Percentiles rank a stretch among this genome's conserved stretches.
phyloP scores from a whole-genome alignment of 2,888 invertebrate species.

The Elmis aenea region DNA sequence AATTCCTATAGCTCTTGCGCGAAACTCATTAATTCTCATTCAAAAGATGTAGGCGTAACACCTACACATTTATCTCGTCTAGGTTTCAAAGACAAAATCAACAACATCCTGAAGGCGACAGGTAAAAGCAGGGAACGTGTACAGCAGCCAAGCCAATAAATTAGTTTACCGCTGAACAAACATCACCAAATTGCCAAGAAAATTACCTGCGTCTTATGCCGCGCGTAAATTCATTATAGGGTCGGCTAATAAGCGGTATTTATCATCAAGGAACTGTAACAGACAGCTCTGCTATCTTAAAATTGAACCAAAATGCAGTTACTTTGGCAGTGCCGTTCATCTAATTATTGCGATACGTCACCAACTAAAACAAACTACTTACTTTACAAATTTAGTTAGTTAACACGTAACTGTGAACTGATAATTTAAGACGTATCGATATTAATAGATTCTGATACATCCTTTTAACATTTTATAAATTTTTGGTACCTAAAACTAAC shows the following conservation, averaged over 20 bases:
- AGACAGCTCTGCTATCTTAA: slow-evolving; percentile 7
- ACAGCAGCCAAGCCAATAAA: slow-evolving; percentile 34
- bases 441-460: too few relatives aligned
- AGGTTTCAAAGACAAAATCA: slow-evolving; percentile 16
- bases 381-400: too few relatives aligned
- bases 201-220: slow-evolving; percentile 41
- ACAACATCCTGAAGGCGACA: slow-evolving; percentile 27
- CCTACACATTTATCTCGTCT: slow-evolving; percentile 25
- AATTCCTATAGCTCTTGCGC: too few relatives aligned
- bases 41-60: slow-evolving; percentile 27
- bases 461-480: too few relatives aligned
- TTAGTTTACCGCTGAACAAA: slow-evolving; percentile 40
- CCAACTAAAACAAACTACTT: too few relatives aligned
- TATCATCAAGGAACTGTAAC: slow-evolving; percentile 27
- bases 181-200: slow-evolving; percentile 44
- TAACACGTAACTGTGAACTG: too few relatives aligned
- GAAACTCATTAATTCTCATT: slow-evolving; percentile 24
- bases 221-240: slow-evolving; percentile 40
- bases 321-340: too few relatives aligned
- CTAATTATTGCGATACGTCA: too few relatives aligned
- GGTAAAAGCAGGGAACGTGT: slow-evolving; percentile 26
- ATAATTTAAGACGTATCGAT: too few relatives aligned
- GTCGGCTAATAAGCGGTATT: slow-evolving; percentile 39
- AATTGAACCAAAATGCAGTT: too few relatives aligned
- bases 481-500: too few relatives aligned